Conservation (phyloP, 2,888 invertebrate species). For the Andrena bicolor region DNA sequence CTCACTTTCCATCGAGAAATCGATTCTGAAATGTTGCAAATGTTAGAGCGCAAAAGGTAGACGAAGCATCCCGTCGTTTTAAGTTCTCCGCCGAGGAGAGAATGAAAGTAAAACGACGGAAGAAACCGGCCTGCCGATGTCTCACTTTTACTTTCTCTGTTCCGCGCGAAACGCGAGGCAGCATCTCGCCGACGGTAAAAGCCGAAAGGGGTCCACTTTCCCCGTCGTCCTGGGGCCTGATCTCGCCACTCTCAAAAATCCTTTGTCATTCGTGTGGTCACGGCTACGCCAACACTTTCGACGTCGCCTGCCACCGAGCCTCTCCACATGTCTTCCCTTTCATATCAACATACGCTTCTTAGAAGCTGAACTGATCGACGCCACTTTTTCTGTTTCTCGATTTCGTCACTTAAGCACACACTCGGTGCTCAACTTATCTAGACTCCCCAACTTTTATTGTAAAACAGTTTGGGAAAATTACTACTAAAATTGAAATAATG, state of each 20-base stretch:
- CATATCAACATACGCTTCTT: no score
- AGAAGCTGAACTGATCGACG: no score
- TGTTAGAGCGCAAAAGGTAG: neutral
- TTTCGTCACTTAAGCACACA: no score
- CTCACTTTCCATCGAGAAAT: no score
- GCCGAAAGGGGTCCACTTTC: conserved; percentile 69
- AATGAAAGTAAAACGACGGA: conserved; percentile 71
- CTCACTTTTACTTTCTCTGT: conserved; percentile 81
- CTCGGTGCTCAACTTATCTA: no score
- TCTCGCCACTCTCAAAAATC: conserved; percentile 43
- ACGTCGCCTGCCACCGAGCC: neutral
- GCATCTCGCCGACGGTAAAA: conserved; percentile 35
- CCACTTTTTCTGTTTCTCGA: no score
- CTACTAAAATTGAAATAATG: no score
- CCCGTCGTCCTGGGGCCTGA: conserved; percentile 63
- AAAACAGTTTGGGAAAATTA: no score
- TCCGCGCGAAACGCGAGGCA: conserved; percentile 52
- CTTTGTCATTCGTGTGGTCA: conserved; percentile 9
- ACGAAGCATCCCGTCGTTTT: neutral
- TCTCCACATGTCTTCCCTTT: no score
- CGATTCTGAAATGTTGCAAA: conserved; percentile 1
- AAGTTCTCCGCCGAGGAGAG: conserved; percentile 34
- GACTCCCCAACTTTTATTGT: no score
- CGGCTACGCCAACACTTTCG: conserved; percentile 10
- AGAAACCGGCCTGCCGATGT: conserved; percentile 70